phyloP scores from a whole-genome alignment of 2,888 invertebrate species.

The Conchocele bisecta region DNA sequence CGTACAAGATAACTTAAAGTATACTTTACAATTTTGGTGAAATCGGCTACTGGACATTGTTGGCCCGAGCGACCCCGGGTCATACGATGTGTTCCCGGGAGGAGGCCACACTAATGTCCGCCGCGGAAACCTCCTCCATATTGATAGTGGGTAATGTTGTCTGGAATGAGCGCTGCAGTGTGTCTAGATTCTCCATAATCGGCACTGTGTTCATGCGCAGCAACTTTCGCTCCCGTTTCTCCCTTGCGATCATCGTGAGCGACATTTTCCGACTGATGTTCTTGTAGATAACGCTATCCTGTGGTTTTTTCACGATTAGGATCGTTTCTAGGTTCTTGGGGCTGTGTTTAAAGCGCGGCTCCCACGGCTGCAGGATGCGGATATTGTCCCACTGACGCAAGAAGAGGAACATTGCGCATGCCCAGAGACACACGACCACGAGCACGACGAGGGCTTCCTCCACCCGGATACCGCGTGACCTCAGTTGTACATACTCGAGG shows the following conservation, averaged over 20 bases:
- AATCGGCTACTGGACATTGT: too few relatives aligned
- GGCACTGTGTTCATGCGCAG: slow-evolving; percentile 76
- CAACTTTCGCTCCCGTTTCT: slow-evolving; percentile 72
- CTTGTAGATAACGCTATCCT: slow-evolving; percentile 82
- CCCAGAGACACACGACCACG: slow-evolving; percentile 76
- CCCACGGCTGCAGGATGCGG: slow-evolving; percentile 79
- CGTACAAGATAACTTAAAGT: too few relatives aligned
- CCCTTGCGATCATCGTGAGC: slow-evolving; percentile 75
- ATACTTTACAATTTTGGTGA: too few relatives aligned
- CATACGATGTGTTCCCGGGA: too few relatives aligned
- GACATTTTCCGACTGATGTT: slow-evolving; percentile 79
- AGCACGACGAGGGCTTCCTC: slow-evolving; percentile 74
- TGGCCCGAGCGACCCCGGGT: too few relatives aligned
- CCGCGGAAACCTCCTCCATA: slow-evolving; percentile 71
- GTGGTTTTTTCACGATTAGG: slow-evolving; percentile 78
- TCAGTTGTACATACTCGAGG: slow-evolving; percentile 39
- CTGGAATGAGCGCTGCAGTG: slow-evolving; percentile 50
- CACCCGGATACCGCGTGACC: slow-evolving; percentile 56
- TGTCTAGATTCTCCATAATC: slow-evolving; percentile 61
- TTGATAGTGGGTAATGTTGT: slow-evolving; percentile 65
- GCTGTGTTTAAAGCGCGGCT: slow-evolving; percentile 76
- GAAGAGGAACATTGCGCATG: slow-evolving; percentile 77
- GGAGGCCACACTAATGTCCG: too few relatives aligned
- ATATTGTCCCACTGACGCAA: slow-evolving; percentile 81
- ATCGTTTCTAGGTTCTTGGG: slow-evolving; percentile 81